A percentile compares a stretch with the other conserved stretches of the same genome.
phyloP scores from a whole-genome alignment of 2,113 vertebrate genomes.

The Clarias batrachus region DNA sequence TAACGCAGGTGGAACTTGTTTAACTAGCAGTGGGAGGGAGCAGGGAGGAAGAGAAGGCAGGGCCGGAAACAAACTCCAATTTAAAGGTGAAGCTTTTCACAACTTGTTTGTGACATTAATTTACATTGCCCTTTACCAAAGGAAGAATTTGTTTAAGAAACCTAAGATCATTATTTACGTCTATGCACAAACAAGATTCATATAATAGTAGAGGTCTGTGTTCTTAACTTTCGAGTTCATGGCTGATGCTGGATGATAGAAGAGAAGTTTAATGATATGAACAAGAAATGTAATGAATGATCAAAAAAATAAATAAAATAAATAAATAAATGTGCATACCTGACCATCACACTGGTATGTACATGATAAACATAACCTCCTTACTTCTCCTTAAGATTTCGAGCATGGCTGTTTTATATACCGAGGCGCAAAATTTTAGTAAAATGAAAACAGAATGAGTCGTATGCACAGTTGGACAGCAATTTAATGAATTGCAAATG shows the following conservation, averaged over 20 bases:
- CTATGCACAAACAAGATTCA: background rate
- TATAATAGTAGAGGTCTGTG: background rate
- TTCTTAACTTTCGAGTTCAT: background rate
- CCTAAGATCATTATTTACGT: background rate
- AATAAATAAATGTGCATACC: background rate
- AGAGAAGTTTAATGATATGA: background rate
- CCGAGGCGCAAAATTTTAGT: conserved; percentile 36
- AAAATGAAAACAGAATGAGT: background rate
- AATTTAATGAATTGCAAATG: conserved; percentile 68
- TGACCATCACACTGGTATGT: background rate
- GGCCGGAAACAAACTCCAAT: conserved; percentile 20
- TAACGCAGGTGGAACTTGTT: background rate
- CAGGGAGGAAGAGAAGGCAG: background rate
- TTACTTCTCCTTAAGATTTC: background rate
- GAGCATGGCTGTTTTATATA: background rate
- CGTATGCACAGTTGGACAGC: conserved; percentile 40
- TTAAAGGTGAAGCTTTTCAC: background rate
- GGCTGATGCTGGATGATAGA: background rate
- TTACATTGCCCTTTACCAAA: background rate
- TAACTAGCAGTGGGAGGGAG: conserved; percentile 8
- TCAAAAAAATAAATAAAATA: background rate
- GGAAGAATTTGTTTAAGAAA: too few relatives aligned
- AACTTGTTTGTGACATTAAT: background rate
- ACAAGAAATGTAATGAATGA: background rate
- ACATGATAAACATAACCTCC: background rate